A percentile compares a stretch with the other conserved stretches of the same genome.
phyloP scores from a whole-genome alignment of 2,797 vertebrate genomes.

The Babyrousa celebensis region DNA sequence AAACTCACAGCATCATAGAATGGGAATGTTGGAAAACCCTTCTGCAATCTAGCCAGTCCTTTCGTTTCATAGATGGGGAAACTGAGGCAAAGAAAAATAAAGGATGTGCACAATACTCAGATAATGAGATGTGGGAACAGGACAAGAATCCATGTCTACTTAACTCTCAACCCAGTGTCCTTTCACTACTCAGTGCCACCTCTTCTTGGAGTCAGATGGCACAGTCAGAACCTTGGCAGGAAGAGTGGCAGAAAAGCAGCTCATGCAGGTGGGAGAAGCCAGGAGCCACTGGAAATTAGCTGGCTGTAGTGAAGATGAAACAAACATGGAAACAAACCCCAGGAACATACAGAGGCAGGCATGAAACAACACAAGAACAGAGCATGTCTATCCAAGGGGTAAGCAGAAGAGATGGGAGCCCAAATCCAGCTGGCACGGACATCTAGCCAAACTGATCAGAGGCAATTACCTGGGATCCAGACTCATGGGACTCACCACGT shows the following conservation, averaged over 20 bases:
- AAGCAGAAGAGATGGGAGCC: not conserved
- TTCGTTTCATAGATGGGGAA: not conserved
- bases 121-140: not conserved
- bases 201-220: constrained; percentile 1
- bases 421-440: not conserved
- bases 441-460: not conserved
- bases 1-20: not conserved
- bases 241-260: not conserved
- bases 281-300: constrained; percentile 50
- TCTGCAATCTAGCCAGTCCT: not conserved
- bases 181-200: not conserved
- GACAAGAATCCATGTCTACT: not conserved
- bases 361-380: not conserved
- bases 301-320: not conserved
- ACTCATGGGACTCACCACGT: not conserved
- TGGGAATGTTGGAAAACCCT: not conserved
- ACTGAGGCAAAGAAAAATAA: not conserved
- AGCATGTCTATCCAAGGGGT: not conserved
- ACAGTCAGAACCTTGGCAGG: not conserved
- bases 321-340: not conserved
- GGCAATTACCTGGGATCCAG: not conserved
- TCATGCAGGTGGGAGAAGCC: not conserved
- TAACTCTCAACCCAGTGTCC: not conserved
- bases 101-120: not conserved
- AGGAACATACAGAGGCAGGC: not conserved